These are phyloP conservation scores for Australoheros facetus DNA, from an alignment of 2,797 vertebrate genomes.

Conservation along the genomic window DNA sequence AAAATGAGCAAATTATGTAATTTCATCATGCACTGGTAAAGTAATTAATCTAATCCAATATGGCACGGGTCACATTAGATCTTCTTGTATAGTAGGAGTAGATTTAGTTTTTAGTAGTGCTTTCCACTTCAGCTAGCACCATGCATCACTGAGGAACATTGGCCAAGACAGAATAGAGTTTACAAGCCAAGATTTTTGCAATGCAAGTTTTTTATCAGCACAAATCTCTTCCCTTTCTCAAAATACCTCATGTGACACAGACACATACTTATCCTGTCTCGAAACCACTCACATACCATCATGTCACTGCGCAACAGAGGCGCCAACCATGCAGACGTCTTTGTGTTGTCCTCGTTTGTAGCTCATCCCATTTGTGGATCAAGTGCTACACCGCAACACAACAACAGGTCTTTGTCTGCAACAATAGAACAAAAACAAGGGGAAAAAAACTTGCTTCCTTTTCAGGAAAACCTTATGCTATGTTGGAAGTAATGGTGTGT, in stretches of 20 bases:
- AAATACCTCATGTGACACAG: constrained; percentile 19
- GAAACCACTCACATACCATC: constrained; percentile 42
- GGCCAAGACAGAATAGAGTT: neutral
- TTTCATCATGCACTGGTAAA: constrained; percentile 24
- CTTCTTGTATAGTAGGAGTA: neutral
- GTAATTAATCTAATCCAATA: constrained; percentile 30
- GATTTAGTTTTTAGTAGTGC: constrained; percentile 20
- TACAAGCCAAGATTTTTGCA: constrained; percentile 3
- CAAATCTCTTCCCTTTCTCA: constrained; percentile 1
- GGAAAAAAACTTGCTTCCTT: neutral
- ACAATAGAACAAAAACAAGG: constrained; percentile 24
- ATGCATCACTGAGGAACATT: neutral
- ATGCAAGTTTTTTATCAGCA: constrained; percentile 19
- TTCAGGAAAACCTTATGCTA: constrained; percentile 54
- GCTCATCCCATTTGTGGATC: constrained; percentile 46
- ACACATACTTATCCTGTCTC: constrained; percentile 8
- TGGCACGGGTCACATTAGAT: constrained; percentile 30
- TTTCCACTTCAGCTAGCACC: constrained; percentile 5
- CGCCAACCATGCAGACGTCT: constrained; percentile 40
- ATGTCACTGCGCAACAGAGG: constrained; percentile 29
- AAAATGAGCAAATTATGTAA: constrained; percentile 6
- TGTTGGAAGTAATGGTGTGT: constrained; percentile 49
- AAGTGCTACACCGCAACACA: constrained; percentile 47
- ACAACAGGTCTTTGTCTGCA: constrained; percentile 59
- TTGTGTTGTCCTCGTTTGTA: constrained; percentile 44